phyloP scores from a whole-genome alignment of 2,797 vertebrate genomes.

The Hippopotamyrus pictus region DNA sequence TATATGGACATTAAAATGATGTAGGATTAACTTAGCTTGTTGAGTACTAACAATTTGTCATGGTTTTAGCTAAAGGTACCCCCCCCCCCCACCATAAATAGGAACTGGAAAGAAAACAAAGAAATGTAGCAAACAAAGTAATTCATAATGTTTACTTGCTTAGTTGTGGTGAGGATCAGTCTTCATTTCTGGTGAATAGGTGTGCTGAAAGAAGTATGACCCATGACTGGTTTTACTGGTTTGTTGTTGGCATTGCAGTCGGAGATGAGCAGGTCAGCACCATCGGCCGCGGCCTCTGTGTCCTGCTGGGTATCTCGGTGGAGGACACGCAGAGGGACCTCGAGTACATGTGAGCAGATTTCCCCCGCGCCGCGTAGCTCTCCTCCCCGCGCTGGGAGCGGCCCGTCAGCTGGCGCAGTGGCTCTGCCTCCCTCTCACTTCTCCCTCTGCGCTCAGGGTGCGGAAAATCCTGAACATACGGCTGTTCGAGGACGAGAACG shows the following conservation, averaged over 20 bases:
- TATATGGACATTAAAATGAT: not conserved
- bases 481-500: constrained; percentile 86
- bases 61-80: not conserved
- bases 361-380: not conserved
- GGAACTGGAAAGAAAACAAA: not conserved
- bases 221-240: not conserved
- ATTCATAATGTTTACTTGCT: not conserved
- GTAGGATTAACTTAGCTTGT: not conserved
- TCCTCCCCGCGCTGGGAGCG: too few relatives aligned
- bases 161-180: not conserved
- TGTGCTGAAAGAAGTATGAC: not conserved
- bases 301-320: constrained; percentile 84
- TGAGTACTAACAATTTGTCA: not conserved
- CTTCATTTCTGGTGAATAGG: not conserved
- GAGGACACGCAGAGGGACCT: constrained; percentile 87
- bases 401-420: not conserved
- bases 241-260: constrained; percentile 58
- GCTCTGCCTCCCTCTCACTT: not conserved
- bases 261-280: constrained; percentile 81
- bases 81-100: not conserved
- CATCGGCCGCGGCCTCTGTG: constrained; percentile 85
- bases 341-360: constrained; percentile 84
- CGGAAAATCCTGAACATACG: constrained; percentile 91
- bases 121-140: not conserved
- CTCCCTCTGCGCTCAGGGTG: constrained; percentile 59